phyloP scores from a whole-genome alignment of 2,113 vertebrate species.

The Actenoides lindsayi region DNA sequence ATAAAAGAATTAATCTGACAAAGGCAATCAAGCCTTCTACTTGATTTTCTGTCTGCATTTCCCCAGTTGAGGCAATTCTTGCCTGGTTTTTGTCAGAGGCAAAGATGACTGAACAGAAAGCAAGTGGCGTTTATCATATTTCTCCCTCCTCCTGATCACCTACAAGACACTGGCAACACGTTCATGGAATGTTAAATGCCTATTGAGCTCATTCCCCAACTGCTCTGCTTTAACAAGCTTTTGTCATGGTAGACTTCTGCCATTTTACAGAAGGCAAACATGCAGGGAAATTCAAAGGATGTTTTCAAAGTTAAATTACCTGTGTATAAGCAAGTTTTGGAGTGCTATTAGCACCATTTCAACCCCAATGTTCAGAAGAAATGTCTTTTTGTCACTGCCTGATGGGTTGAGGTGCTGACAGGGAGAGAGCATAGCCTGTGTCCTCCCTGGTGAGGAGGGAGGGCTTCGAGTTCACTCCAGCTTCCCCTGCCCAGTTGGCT shows the following conservation, averaged over 20 bases:
- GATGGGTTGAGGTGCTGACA: not conserved
- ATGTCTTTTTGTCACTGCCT: not conserved
- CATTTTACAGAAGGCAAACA: not conserved
- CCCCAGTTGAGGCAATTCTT: not conserved
- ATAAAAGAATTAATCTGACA: not conserved
- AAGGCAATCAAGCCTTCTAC: not conserved
- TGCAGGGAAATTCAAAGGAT: not conserved
- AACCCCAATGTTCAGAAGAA: not conserved
- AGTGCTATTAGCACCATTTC: not conserved
- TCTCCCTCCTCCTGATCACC: not conserved
- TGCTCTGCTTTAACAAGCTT: not conserved
- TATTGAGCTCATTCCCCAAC: not conserved
- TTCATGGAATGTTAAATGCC: not conserved
- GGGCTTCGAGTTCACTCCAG: fast-evolving
- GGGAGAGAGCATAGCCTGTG: fast-evolving
- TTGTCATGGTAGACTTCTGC: not conserved
- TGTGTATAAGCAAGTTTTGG: not conserved
- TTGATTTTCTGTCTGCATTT: not conserved
- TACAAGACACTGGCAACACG: not conserved
- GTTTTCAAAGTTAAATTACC: not conserved
- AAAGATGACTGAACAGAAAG: not conserved
- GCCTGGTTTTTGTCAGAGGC: not conserved
- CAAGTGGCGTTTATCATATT: not conserved
- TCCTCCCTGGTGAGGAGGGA: not conserved
- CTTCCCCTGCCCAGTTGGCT: not conserved